Conservation (phyloP, 37 sponge, comb jelly and placozoan species). For the Beroe forskalii region DNA sequence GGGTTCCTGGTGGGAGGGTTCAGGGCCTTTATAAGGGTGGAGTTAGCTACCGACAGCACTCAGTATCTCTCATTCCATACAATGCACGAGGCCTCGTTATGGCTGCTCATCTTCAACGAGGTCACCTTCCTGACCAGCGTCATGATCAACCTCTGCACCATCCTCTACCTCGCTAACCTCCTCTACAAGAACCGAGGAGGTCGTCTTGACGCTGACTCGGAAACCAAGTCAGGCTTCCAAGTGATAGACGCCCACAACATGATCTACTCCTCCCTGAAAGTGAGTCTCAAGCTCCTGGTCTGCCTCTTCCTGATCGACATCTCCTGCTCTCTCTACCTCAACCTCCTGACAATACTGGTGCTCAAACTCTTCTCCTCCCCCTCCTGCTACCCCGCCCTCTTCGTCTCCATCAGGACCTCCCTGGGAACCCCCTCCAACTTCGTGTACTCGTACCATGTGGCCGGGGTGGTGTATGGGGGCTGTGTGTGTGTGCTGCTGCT, state of each 20-base stretch:
- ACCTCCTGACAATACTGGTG: not conserved
- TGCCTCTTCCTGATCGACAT: not conserved
- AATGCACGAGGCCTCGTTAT: not conserved
- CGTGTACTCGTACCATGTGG: slow-evolving; percentile 15
- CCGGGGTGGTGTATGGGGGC: not conserved
- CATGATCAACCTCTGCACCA: not conserved
- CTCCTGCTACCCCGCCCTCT: slow-evolving; percentile 24
- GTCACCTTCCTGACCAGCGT: not conserved
- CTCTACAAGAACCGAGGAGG: not conserved
- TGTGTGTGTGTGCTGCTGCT: not conserved
- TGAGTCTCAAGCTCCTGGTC: not conserved
- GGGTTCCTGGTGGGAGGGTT: not conserved
- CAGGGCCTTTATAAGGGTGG: not conserved
- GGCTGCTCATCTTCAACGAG: not conserved
- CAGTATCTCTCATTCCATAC: not conserved
- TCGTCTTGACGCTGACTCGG: not conserved
- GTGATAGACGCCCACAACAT: not conserved
- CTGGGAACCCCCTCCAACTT: slow-evolving; percentile 29
- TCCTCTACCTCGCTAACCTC: not conserved
- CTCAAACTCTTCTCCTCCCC: not conserved
- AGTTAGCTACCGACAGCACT: not conserved
- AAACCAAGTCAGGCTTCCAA: not conserved
- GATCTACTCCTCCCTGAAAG: not conserved
- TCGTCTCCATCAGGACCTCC: not conserved
- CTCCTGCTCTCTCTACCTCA: not conserved